Evolutionary conservation across 2,113 vertebrate genomes (phyloP), one percentile per base, ranked within the genome.

Genomic region (Psophia crepitans): DNA sequence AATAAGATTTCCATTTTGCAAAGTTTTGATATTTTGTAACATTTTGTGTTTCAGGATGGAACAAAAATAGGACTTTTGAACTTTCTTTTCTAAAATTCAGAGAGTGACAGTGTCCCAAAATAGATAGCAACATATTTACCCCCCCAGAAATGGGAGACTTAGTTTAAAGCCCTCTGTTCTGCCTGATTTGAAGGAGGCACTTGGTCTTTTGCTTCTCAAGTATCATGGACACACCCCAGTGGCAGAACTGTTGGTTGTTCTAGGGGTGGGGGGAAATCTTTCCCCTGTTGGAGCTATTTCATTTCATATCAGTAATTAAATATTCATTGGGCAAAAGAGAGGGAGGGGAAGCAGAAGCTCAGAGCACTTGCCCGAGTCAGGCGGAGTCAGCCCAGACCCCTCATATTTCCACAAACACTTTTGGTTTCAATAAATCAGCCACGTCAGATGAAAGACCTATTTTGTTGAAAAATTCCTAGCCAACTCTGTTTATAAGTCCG

Each of bases 401-500:
- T 96, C 68, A 24, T 87, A 88, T 91, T 91, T 94, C 93, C 2
- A 0, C 87, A 91, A 65, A 87, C 74, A 53, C 66, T 95, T 93
- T 87, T 90, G 78, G 70, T 95, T 96, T 94, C 87, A 77, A 79
- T 95, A 94, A 94, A 91, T 96, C 78, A 95, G 46, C 66, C 1
- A 0, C 77, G 78, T 96, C 78, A 93, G 92, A 95, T 95, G 95
- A 93, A 96, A 96, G 92, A 93, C 90, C 70, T 74, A 63, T 94
- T 95, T 88, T 83, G 82, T 82, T 80, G 71, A 95, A 94, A 93
- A 90, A 61, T 74, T 91, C 84, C 71, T 68, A 80, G 82, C 75
- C 91, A 96, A n/a, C 74, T 87, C 87, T 93, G 91, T 97, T 95
- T 97, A 84, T 95, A 96, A 90, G 65, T 89, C 61, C 87, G 68